Evolutionary conservation across 1,140 invertebrate genomes (phyloP), one percentile per base, ranked within the genome.

Genomic region (Pollicipes pollicipes): DNA sequence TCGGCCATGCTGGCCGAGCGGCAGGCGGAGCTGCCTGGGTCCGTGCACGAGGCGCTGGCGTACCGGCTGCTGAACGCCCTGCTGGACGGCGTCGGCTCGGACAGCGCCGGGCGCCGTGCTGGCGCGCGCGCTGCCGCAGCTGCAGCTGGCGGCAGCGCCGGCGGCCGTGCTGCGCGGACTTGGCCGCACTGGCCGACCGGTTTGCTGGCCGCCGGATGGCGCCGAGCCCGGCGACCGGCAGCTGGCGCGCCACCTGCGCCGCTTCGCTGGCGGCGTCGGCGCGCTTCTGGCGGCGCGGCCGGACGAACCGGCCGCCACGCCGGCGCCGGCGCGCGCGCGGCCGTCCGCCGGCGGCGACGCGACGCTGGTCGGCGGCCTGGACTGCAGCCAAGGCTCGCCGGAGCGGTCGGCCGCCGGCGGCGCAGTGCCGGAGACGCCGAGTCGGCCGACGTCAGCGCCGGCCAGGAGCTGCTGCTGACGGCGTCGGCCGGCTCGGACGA

Each of bases 1-100:
- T 71, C 78, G 30, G 66, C 72, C 26, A 71, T 76, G 69, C 63
- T 76, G 31, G 27, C 72, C 16, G 70, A 66, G 21, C 45, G 45
- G 8, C 13, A 58, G 6, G 45, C 45, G 6, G 17, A 2, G 13
- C 45, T 58, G 45, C 10, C 8, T 2, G 45, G 45, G 13, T 58
- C 45, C 24, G 64, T 66, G 64, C 64, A 66, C 28, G 64, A 66
- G 27, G 8, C 27, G 27, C 64, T 66, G 10, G 64, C 64, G 10
- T 66, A 28, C 28, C 64, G 64, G 1, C 64, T 66, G 64, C n/a
- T 66, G 3, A 66, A 27, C 27, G 64, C 64, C 24, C 64, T 66
- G 10, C n/a, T 66, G n/a, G 64, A 66, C 64, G 64, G 28, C 8
- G 10, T 10, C 28, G 10, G 64, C 27, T 16, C 10, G 24, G 10